phyloP scores from a whole-genome alignment of 2,888 invertebrate species.

The Cheilosia urbana region DNA sequence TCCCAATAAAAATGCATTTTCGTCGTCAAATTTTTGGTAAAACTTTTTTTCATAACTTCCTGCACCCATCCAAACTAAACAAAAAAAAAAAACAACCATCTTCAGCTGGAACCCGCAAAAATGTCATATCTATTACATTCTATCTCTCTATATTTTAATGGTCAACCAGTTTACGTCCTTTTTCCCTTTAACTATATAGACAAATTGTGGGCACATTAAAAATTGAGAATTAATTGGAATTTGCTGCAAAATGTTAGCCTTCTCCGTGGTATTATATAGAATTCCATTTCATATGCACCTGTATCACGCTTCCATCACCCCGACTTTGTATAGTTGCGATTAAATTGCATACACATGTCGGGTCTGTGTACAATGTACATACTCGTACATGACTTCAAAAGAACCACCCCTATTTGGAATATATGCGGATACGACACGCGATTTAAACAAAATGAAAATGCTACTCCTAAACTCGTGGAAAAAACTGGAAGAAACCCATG shows the following conservation, averaged over 20 bases:
- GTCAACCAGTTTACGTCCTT: too few species aligned
- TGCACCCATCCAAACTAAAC: too few species aligned
- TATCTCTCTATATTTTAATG: too few species aligned
- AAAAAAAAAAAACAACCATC: too few species aligned
- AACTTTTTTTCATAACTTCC: too few species aligned
- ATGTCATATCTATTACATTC: too few species aligned
- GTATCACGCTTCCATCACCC: constrained; percentile 58
- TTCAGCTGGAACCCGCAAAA: too few species aligned
- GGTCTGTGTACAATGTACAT: constrained; percentile 18
- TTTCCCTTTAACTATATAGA: constrained; percentile 1
- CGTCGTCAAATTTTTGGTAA: too few species aligned
- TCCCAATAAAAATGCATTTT: too few species aligned
- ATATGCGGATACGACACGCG: constrained; percentile 70
- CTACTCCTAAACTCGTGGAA: neutral
- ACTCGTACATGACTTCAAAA: constrained; percentile 30
- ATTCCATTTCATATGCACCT: constrained; percentile 47
- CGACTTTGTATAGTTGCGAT: constrained; percentile 39
- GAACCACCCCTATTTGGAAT: constrained; percentile 46
- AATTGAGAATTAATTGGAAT: constrained; percentile 39
- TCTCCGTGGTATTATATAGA: neutral
- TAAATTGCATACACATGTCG: constrained; percentile 67
- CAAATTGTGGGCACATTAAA: constrained; percentile 36
- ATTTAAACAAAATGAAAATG: constrained; percentile 33
- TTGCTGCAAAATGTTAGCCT: constrained; percentile 11
- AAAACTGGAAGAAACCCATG: constrained; percentile 38